These are phyloP conservation scores for Idaea aversata DNA, from an alignment of 2,888 invertebrate species.

Conservation along the genomic window DNA sequence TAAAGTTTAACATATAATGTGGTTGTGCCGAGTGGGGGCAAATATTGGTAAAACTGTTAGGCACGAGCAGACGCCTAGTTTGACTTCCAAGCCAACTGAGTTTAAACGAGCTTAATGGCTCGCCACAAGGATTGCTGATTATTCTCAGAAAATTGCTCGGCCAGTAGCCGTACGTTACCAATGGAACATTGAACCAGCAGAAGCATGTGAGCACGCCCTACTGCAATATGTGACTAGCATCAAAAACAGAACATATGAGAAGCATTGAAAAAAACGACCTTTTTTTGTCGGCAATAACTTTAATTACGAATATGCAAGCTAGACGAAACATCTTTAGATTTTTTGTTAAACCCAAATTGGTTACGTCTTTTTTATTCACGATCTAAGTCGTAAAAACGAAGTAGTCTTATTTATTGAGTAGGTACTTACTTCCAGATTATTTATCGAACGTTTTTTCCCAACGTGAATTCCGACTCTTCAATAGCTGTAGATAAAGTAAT, in stretches of 20 bases:
- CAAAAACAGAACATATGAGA: neutral
- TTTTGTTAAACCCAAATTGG: neutral
- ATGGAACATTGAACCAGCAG: constrained; percentile 19
- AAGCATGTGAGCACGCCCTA: neutral
- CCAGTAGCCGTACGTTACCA: constrained; percentile 24
- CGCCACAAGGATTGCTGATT: constrained; percentile 52
- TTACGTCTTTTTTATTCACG: neutral
- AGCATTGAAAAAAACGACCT: neutral
- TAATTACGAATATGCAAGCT: neutral
- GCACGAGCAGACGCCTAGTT: constrained; percentile 34
- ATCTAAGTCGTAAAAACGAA: neutral
- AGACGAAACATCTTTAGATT: neutral
- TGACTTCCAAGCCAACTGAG: constrained; percentile 39
- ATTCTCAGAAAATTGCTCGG: constrained; percentile 47
- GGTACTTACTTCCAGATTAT: neutral
- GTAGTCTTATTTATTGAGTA: neutral
- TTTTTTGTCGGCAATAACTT: neutral
- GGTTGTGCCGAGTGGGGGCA: constrained; percentile 42
- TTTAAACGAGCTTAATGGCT: constrained; percentile 50
- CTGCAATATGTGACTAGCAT: neutral
- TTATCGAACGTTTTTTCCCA: neutral
- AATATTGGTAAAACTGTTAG: constrained; percentile 63
- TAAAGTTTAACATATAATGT: constrained; percentile 60
- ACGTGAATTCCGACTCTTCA: neutral
- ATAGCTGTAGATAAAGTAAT: neutral